These are phyloP conservation scores for Chloropsis hardwickii DNA, from an alignment of 2,113 vertebrate genomes.

Conservation along the genomic window DNA sequence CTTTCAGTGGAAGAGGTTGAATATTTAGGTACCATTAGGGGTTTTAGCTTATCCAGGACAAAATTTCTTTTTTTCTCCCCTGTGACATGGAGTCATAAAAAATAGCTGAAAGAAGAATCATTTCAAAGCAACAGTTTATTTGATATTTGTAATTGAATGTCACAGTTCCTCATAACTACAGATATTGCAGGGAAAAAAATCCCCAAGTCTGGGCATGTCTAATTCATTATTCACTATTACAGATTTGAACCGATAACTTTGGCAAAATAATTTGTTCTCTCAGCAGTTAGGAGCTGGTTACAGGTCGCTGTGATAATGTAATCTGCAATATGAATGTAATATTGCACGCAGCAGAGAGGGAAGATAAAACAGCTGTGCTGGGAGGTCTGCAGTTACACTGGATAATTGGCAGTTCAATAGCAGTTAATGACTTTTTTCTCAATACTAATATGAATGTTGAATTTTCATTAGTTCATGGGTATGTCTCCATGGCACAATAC, in stretches of 20 bases:
- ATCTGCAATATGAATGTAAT: conserved; percentile 44
- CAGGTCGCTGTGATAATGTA: conserved; percentile 49
- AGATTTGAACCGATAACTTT: conserved; percentile 27
- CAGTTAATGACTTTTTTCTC: conserved; percentile 60
- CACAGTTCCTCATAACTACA: conserved; percentile 2
- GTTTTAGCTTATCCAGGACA: conserved; percentile 9
- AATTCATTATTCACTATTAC: conserved; percentile 41
- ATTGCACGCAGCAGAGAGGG: conserved; percentile 20
- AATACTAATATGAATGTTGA: conserved; percentile 9
- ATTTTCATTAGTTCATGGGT: conserved; percentile 47
- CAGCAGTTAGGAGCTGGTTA: conserved; percentile 29
- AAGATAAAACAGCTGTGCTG: conserved; percentile 23
- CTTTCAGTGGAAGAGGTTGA: not conserved
- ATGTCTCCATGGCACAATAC: not conserved
- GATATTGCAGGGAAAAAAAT: conserved; percentile 18
- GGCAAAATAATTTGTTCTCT: conserved; percentile 56
- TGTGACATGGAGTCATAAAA: not conserved
- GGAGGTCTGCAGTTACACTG: not conserved
- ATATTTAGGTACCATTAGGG: not conserved
- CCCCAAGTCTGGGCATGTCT: conserved; percentile 16
- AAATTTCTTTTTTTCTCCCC: not conserved
- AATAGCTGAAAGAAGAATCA: not conserved
- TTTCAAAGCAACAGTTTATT: conserved; percentile 21
- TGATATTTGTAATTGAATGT: conserved; percentile 58
- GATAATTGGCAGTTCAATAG: conserved; percentile 27